Evolutionary conservation across 2,888 invertebrate genomes (phyloP), one percentile per base, ranked within the genome.

Genomic region (Caenorhabditis angaria): DNA sequence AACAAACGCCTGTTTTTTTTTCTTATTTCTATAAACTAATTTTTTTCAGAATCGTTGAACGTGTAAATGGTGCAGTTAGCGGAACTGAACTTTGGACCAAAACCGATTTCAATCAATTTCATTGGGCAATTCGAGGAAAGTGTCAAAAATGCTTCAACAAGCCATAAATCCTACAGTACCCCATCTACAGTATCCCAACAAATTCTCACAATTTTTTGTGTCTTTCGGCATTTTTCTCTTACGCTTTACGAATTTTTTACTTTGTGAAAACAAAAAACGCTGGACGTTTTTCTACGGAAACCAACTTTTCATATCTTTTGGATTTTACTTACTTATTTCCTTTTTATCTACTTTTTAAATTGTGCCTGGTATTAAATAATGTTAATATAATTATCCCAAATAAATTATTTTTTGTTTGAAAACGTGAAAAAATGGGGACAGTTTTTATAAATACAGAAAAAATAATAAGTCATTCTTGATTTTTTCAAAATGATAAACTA

Each of bases 71-170:
- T 4, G 69, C 72, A 3, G 65, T 76, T 2, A 68, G 67, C 20
- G 78, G 81, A 14, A 71, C 79, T 6, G 84, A 84, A 53, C 41
- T 82, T n/a, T 84, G 84, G 84, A 76, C 77, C 10, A 84, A 84
- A 57, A 82, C 81, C 27, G 82, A 82, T 56, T 76, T 83, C 60
- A 76, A 77, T 55, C 84, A 84, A 64, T 81, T 84, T 61, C 77
- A 80, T 56, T 83, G 83, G 84, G 84, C 83, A 18, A 81, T 84
- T 28, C 72, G 84, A 22, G 84, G 83, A 56, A 83, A 82, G 41
- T 82, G 82, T 53, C 78, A 78, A 54, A 81, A 83, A 29, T 69
- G 66, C 50, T 68, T 73, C 60, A 73, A 62, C 25, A 73, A 73
- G 51, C 60, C 27, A n/a, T 61, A 58, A 48, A n/a, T 51, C 10